Conservation (phyloP, 2,888 invertebrate genomes). For the Branchinecta sandiegonensis region DNA sequence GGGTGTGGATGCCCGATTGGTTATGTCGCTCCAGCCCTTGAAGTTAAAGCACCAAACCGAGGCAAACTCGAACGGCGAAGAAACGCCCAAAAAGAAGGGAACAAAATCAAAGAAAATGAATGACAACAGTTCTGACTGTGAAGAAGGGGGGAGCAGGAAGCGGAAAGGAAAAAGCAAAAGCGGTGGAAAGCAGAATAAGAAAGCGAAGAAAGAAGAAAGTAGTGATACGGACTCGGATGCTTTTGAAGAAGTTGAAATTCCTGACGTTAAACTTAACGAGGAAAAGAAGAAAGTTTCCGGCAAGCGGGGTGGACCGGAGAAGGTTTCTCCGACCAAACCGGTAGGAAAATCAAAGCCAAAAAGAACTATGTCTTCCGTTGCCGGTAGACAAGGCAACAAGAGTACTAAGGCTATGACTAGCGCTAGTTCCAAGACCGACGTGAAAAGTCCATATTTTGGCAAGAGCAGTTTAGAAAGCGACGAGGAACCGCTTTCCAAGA, state of each 20-base stretch:
- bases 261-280: not conserved
- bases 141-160: slow-evolving; percentile 22
- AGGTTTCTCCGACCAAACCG: too few species aligned
- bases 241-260: too few species aligned
- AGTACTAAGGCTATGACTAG: too few species aligned
- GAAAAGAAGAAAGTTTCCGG: not conserved
- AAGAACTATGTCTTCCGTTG: too few species aligned
- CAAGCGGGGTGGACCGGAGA: not conserved
- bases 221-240: slow-evolving; percentile 27
- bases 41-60: slow-evolving; percentile 50
- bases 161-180: slow-evolving; percentile 25
- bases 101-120: not conserved
- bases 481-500: not conserved
- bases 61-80: slow-evolving; percentile 39
- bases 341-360: too few species aligned
- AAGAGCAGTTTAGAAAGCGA: not conserved
- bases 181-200: slow-evolving; percentile 26
- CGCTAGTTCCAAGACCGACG: too few species aligned
- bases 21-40: slow-evolving; percentile 62
- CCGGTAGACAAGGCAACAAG: too few species aligned
- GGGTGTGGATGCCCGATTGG: slow-evolving; percentile 63
- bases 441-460: too few species aligned
- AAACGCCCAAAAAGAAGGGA: slow-evolving; percentile 23
- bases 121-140: slow-evolving; percentile 17
- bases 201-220: slow-evolving; percentile 29